Conservation (phyloP, 2,888 invertebrate species). For the Choristoneura rosaceana region DNA sequence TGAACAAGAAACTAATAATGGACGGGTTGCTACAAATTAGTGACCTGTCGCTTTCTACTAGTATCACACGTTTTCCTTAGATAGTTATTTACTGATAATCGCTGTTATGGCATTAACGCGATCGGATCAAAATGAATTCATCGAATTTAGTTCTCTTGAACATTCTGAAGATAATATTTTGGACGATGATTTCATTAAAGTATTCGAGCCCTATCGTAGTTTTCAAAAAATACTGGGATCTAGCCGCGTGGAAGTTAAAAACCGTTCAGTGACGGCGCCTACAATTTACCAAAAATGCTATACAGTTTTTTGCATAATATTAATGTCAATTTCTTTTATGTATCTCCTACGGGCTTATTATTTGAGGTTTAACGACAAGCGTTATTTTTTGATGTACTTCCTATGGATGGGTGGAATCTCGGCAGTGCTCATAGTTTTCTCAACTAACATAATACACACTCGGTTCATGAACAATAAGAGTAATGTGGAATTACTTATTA, state of each 20-base stretch:
- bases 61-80: background rate
- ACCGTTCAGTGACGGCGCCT: conserved; percentile 60
- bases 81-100: background rate
- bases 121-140: conserved; percentile 6
- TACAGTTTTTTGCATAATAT: conserved; percentile 48
- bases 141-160: conserved; percentile 48
- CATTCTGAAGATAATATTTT: conserved; percentile 64
- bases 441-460: conserved; percentile 56
- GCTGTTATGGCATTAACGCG: background rate
- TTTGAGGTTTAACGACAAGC: conserved; percentile 3
- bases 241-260: conserved; percentile 59
- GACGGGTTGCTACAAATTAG: background rate
- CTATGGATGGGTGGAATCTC: conserved; percentile 39
- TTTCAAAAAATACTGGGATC: conserved; percentile 60
- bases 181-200: conserved; percentile 57
- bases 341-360: conserved; percentile 5
- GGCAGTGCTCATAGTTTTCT: conserved; percentile 45
- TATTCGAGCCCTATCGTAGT: conserved; percentile 52
- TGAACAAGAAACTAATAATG: background rate
- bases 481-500: conserved; percentile 61
- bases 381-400: conserved; percentile 21
- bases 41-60: background rate
- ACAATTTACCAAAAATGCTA: conserved; percentile 60
- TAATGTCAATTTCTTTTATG: conserved; percentile 9
- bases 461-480: conserved; percentile 60